Evolutionary conservation across 2,888 invertebrate genomes (phyloP).

Genomic region (Drosophila neutralis): DNA sequence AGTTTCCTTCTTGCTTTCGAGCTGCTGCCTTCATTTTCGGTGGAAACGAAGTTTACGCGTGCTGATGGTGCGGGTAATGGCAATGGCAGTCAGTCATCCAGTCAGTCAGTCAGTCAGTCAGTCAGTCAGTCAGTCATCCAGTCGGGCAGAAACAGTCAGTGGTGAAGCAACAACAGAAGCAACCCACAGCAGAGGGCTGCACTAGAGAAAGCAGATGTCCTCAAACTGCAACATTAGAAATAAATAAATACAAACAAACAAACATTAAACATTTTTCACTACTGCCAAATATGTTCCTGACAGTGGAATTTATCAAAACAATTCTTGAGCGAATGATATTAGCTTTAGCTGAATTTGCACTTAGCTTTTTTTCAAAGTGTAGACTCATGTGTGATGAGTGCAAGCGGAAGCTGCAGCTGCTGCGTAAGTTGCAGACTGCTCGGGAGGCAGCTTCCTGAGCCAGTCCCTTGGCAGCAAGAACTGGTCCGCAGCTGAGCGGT

Average conservation of each 20-base stretch:
- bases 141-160: slow-evolving; percentile 47
- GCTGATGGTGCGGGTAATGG: slow-evolving; percentile 75
- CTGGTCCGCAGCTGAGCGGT: slow-evolving; percentile 14
- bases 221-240: not conserved
- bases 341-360: not conserved
- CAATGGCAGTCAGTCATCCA: slow-evolving; percentile 61
- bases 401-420: slow-evolving; percentile 47
- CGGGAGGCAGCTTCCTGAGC: slow-evolving; percentile 27
- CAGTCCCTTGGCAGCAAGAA: slow-evolving; percentile 36
- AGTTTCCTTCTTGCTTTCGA: not conserved
- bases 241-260: not conserved
- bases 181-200: slow-evolving; percentile 15
- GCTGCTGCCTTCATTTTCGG: slow-evolving; percentile 30
- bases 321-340: not conserved
- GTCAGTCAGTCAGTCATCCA: no score
- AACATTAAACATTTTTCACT: not conserved
- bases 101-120: not conserved
- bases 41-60: slow-evolving; percentile 73
- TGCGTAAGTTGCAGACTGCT: slow-evolving; percentile 20
- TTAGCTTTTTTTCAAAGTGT: not conserved
- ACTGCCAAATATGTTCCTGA: not conserved
- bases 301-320: not conserved
- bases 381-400: slow-evolving; percentile 48
- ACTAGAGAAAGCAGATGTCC: not conserved
- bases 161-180: slow-evolving; percentile 25